Base-by-base conservation (phyloP, 2,113 vertebrate genomes). In the Ia io region DNA sequence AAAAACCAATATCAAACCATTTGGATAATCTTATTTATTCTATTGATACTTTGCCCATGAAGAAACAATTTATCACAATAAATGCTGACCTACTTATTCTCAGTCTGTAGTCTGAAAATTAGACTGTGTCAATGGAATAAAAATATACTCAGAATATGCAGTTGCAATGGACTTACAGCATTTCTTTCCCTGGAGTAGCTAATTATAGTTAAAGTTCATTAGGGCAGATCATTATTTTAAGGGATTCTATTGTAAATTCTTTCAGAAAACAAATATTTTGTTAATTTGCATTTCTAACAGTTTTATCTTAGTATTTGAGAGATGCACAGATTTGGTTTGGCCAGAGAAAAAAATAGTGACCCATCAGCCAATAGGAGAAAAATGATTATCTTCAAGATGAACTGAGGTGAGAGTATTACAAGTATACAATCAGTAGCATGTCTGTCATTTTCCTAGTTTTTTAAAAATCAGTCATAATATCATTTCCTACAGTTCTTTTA, bases 181-280 rank as follows among this genome's bases (percentile, higher is more conserved):
- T 44, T 80, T 74, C 22, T 76, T 73, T 56, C 3, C 25, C 28
- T 5, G 70, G 30, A 78, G 61, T 42, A 77, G 40, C 59, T 88
- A 70, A 74, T 77, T 53, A 67, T 49, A 65, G 67, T 17, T 74
- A 28, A 88, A 83, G 12, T 83, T 77, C 49, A 61, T 3, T 76
- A 51, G 28, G 40, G 32, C 20, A 95, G 37, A 56, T 93, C 37
- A 85, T 11, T 78, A 74, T 82, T 85, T 90, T 74, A 74, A 73
- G 59, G n/a, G 79, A 90, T 80, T 56, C 32, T 78, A 37, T 65
- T 4, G 47, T 32, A 69, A 42, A 76, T 95, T 23, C 67, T 73
- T 95, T 90, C 70, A 42, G 86, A 95, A 92, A 84, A 42, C 22
- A 61, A 95, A 14, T 82, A 42, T 69, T 56, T 90, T 67, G 37